These are phyloP conservation scores for Thunnus albacares DNA, from an alignment of 2,797 vertebrate genomes.

Conservation along the genomic window DNA sequence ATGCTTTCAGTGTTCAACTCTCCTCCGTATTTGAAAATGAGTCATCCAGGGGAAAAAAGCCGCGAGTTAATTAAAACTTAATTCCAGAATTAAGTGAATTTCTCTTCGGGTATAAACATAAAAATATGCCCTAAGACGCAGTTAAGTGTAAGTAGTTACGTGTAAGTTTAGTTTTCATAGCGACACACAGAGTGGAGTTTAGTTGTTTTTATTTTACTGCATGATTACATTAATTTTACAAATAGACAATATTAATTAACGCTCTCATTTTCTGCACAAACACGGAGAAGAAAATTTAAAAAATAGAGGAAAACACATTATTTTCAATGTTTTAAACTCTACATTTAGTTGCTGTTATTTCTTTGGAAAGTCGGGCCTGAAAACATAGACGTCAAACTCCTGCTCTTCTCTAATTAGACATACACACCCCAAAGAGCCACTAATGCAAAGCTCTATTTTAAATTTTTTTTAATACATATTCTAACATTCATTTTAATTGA, in stretches of 20 bases:
- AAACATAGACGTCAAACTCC: neutral
- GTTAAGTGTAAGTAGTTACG: too few species aligned
- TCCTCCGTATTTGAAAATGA: neutral
- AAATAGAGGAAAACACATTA: accelerated
- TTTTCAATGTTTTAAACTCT: neutral
- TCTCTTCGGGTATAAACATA: accelerated
- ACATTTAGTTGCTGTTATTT: too few species aligned
- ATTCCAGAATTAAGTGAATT: neutral
- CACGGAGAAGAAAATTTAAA: neutral
- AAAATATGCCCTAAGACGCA: neutral
- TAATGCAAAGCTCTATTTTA: accelerated
- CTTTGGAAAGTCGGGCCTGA: neutral
- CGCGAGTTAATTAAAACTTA: neutral
- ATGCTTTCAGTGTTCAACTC: too few species aligned
- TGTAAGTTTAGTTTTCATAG: neutral
- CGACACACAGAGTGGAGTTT: neutral
- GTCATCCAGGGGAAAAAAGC: neutral
- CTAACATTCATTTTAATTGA: neutral
- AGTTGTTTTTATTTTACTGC: neutral
- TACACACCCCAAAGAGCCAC: neutral
- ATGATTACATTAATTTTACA: too few species aligned
- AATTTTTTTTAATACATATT: neutral
- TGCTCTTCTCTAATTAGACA: neutral
- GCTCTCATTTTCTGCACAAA: accelerated
- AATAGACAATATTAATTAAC: neutral